Conservation (phyloP, 2,113 vertebrate genomes). For the Mastomys natalensis region DNA sequence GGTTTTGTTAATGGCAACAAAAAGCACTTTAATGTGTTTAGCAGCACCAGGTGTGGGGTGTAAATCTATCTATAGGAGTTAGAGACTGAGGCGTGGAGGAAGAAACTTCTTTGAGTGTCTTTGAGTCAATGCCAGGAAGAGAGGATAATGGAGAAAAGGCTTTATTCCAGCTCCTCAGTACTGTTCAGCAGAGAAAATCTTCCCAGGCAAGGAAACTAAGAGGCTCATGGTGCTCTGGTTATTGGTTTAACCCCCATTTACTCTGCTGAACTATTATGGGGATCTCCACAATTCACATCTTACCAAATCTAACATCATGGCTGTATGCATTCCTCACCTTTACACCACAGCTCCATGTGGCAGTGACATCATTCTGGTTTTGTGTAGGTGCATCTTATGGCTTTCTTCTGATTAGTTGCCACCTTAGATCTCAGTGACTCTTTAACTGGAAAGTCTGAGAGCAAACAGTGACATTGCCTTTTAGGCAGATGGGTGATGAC, state of each 20-base stretch:
- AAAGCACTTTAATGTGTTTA: accelerated
- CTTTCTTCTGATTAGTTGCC: background rate
- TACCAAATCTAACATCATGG: background rate
- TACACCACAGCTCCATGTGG: background rate
- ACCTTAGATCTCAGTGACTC: background rate
- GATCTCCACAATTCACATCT: background rate
- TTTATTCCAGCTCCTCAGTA: slow-evolving; percentile 26
- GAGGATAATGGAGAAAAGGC: background rate
- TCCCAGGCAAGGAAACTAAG: background rate
- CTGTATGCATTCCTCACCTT: background rate
- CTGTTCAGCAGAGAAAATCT: slow-evolving; percentile 11
- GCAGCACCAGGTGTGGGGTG: background rate
- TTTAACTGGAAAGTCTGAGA: background rate
- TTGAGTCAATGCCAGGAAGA: slow-evolving; percentile 38
- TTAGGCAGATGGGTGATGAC: background rate
- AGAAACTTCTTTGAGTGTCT: background rate
- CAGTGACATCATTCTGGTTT: background rate
- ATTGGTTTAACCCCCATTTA: background rate
- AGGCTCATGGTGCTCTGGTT: background rate
- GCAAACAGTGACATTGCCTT: background rate
- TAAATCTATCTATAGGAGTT: slow-evolving; percentile 8
- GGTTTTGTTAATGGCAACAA: slow-evolving; percentile 1
- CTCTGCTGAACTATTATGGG: background rate
- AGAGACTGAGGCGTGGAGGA: background rate
- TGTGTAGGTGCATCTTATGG: background rate